Conservation (phyloP, 1,140 invertebrate genomes). For the Chironomus striatipennis region DNA sequence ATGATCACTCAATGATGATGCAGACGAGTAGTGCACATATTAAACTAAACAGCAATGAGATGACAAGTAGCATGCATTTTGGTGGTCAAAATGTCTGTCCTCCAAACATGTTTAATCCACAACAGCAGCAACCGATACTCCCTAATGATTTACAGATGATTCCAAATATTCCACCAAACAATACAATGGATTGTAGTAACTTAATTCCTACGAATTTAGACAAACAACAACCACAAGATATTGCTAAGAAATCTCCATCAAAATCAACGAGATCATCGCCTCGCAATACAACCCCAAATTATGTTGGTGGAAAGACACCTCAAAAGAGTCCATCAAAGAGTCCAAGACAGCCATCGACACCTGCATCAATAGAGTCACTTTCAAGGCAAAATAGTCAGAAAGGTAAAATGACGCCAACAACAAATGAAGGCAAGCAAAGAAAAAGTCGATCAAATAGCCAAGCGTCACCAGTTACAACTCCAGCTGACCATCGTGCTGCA, state of each 20-base stretch:
- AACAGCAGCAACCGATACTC: not conserved
- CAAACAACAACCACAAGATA: conserved; percentile 26
- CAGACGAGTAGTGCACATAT: not conserved
- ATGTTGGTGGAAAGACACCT: conserved; percentile 49
- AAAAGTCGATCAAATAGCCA: conserved; percentile 28
- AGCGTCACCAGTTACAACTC: not conserved
- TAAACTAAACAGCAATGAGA: not conserved
- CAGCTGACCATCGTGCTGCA: not conserved
- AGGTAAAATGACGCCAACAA: conserved; percentile 29
- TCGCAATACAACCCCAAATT: conserved; percentile 38
- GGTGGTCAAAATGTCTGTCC: not conserved
- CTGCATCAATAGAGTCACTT: conserved; percentile 4
- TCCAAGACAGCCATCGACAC: conserved; percentile 45
- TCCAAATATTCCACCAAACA: conserved; percentile 43
- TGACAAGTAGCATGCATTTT: not conserved
- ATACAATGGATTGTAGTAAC: conserved; percentile 36
- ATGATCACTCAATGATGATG: not conserved
- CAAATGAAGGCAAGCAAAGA: conserved; percentile 27
- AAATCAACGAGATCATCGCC: conserved; percentile 41
- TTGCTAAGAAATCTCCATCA: conserved; percentile 30
- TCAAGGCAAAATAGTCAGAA: conserved; percentile 31
- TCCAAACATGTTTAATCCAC: not conserved
- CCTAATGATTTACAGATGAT: conserved; percentile 36
- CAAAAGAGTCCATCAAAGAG: conserved; percentile 68
- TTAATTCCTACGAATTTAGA: conserved; percentile 29